Evolutionary conservation across 2,797 vertebrate genomes (phyloP).

Genomic region (Poecilia wingei): DNA sequence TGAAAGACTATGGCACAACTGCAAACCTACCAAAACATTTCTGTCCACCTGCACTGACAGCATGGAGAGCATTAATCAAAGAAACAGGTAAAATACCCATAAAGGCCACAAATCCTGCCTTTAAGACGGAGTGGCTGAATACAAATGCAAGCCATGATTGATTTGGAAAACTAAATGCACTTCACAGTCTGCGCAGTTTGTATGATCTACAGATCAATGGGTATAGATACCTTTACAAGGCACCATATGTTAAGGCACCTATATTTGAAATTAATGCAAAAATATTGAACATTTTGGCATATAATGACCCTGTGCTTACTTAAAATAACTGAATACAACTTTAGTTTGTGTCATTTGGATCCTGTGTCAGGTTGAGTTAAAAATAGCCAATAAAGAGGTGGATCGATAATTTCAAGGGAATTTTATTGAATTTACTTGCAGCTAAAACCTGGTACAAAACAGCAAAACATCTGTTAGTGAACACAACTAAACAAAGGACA

Average conservation of each 20-base stretch:
- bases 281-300: background rate
- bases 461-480: slow-evolving; percentile 52
- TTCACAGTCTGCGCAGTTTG: background rate
- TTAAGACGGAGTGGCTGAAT: background rate
- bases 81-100: background rate
- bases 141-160: background rate
- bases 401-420: slow-evolving; percentile 72
- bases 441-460: slow-evolving; percentile 65
- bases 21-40: background rate
- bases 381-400: slow-evolving; percentile 34
- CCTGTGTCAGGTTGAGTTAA: background rate
- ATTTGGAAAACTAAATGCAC: background rate
- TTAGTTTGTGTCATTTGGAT: background rate
- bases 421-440: slow-evolving; percentile 71
- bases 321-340: background rate
- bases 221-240: background rate
- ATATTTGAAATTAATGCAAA: background rate
- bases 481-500: slow-evolving; percentile 70
- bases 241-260: background rate
- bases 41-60: background rate
- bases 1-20: background rate
- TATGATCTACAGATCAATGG: background rate
- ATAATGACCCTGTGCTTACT: background rate
- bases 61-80: background rate
- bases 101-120: background rate